A percentile compares a stretch with the other conserved stretches of the same genome.
phyloP scores from a whole-genome alignment of 1,140 invertebrate genomes.

The Caenorhabditis brenneri region DNA sequence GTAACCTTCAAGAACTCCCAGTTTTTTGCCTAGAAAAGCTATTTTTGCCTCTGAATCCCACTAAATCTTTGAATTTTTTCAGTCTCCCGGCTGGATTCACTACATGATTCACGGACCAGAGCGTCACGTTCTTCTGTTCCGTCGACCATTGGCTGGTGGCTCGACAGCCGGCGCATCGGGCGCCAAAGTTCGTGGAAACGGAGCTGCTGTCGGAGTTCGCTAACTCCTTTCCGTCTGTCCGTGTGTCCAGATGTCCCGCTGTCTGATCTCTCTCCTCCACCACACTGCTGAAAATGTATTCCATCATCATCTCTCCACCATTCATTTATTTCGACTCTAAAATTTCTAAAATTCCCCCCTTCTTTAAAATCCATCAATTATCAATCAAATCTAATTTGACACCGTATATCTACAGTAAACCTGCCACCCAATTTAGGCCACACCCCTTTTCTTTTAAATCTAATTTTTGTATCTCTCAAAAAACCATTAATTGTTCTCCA shows the following conservation, averaged over 20 bases:
- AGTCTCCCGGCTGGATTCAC: slow-evolving; percentile 92
- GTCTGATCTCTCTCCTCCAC: background rate
- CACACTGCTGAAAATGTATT: no score
- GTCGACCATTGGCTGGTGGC: slow-evolving; percentile 38
- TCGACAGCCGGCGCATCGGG: no score
- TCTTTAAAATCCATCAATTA: background rate
- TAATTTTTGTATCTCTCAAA: no score
- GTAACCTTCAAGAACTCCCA: no score
- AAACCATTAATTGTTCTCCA: background rate
- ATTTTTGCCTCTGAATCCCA: no score
- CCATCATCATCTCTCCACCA: background rate
- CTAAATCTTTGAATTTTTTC: slow-evolving; percentile 69
- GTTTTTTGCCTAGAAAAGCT: no score
- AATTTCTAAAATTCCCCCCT: background rate
- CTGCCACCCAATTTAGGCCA: no score
- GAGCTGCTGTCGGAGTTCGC: background rate
- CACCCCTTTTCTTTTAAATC: no score
- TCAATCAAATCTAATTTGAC: slow-evolving; percentile 26
- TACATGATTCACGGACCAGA: slow-evolving; percentile 91
- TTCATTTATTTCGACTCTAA: background rate
- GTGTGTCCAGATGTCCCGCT: background rate
- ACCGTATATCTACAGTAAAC: no score
- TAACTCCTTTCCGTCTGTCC: background rate
- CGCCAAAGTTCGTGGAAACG: background rate
- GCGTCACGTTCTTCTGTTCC: slow-evolving; percentile 57